phyloP scores from a whole-genome alignment of 2,113 vertebrate genomes.

The Oncorhynchus mykiss region DNA sequence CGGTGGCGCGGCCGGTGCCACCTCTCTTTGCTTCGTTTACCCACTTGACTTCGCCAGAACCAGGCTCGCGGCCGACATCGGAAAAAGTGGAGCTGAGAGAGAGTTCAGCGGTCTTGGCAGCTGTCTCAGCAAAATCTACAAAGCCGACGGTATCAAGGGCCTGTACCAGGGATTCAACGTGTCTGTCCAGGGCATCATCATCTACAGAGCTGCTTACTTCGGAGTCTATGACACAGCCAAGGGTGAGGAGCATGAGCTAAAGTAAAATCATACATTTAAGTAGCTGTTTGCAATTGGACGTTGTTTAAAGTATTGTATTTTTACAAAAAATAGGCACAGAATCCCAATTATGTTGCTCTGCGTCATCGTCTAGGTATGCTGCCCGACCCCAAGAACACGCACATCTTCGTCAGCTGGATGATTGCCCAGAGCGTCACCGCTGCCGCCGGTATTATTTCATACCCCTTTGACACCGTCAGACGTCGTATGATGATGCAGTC shows the following conservation, averaged over 20 bases:
- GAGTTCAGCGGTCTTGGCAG: slow-evolving; percentile 92
- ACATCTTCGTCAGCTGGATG: slow-evolving; percentile 97
- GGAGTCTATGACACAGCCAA: slow-evolving; percentile 97
- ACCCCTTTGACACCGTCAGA: slow-evolving; percentile 97
- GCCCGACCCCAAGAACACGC: slow-evolving; percentile 97
- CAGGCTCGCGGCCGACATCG: slow-evolving; percentile 93
- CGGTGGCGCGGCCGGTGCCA: slow-evolving; percentile 92
- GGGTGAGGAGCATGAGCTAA: slow-evolving; percentile 68
- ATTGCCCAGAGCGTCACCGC: slow-evolving; percentile 96
- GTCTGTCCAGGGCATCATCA: slow-evolving; percentile 98
- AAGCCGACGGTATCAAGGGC: slow-evolving; percentile 87
- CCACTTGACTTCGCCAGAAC: slow-evolving; percentile 98
- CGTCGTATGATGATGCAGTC: slow-evolving; percentile 99
- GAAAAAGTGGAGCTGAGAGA: slow-evolving; percentile 83
- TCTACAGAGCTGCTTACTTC: slow-evolving; percentile 99
- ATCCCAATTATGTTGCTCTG: background rate
- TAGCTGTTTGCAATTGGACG: background rate
- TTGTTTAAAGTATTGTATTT: background rate
- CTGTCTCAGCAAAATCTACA: slow-evolving; percentile 91
- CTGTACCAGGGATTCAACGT: slow-evolving; percentile 96
- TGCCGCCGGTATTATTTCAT: slow-evolving; percentile 88
- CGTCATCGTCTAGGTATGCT: slow-evolving; percentile 84
- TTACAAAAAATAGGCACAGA: background rate
- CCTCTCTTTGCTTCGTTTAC: slow-evolving; percentile 97
- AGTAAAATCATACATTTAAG: background rate